Base-by-base conservation (phyloP, 2,113 vertebrate genomes). In the Mormoops blainvillei region DNA sequence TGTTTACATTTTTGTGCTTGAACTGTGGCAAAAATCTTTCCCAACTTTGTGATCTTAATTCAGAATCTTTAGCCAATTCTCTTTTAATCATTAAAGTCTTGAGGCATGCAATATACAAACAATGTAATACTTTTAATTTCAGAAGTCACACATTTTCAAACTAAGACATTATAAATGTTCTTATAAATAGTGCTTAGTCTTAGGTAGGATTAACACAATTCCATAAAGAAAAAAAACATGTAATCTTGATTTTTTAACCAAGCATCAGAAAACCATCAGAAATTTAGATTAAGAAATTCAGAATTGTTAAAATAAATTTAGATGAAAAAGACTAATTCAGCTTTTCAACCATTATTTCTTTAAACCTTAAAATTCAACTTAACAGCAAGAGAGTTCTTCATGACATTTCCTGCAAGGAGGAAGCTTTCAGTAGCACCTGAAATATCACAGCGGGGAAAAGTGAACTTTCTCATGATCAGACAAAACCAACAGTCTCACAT, bases 71-170 rank as follows among this genome's bases (percentile, higher is more conserved):
- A 94, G 99, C 98, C 71, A 99, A 98, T 96, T 99, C 99, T 45
- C 98, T 98, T 97, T 99, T 99, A 98, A 99, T 99, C 99, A 99
- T 99, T 97, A 99, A 97, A 0, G 99, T 99, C 99, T 99, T 98
- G n/a, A 85, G 86, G 65, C 70, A 92, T 80, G 94, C 50, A 97
- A 94, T 84, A 97, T 0, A 10, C 56, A 74, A 96, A 92, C 82
- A 94, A 86, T 68, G 97, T 74, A 97, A 97, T 56, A 94, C 84
- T 73, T 92, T 87, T 85, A 78, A 78, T 92, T 83, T 74, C 31
- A 93, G 80, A 96, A 95, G 41, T 85, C 22, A 58, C 15, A 85
- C 12, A 77, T 63, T 82, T 26, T 91, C 38, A 96, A 85, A 71
- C 65, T 58, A 67, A 89, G 58, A 56, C 9, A 95, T 84, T 83